These are phyloP conservation scores for Acanthaster planci DNA, from an alignment of 35 echinoderm and acorn worm species.

Conservation along the genomic window DNA sequence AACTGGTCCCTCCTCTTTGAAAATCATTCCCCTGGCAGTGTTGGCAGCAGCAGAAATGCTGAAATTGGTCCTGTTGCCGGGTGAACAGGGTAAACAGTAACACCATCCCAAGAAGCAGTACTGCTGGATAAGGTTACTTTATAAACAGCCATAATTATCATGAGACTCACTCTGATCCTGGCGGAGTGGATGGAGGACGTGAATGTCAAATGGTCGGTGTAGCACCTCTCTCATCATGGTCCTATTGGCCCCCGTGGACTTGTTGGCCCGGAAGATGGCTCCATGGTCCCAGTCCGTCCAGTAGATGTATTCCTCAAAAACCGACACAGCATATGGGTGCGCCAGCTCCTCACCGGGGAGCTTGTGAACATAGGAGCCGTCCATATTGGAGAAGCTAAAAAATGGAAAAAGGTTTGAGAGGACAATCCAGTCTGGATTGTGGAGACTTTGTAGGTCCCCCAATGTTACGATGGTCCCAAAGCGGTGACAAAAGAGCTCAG, in stretches of 20 bases:
- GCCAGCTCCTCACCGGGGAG: slow-evolving; percentile 32
- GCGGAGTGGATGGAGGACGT: slow-evolving; percentile 49
- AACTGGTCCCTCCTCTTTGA: too few relatives aligned
- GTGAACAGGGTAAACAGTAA: too few relatives aligned
- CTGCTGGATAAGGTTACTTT: neutral
- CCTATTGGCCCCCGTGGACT: slow-evolving; percentile 34
- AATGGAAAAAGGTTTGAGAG: neutral
- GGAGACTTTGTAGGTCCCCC: too few relatives aligned
- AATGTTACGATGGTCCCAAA: too few relatives aligned
- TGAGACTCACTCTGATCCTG: slow-evolving; percentile 32
- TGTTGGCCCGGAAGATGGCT: slow-evolving; percentile 61
- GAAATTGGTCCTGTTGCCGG: too few relatives aligned
- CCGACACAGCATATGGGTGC: slow-evolving; percentile 81
- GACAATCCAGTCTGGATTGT: too few relatives aligned
- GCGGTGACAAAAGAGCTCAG: too few relatives aligned
- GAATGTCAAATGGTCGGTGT: slow-evolving; percentile 58
- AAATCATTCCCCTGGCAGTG: too few relatives aligned
- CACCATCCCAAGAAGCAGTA: too few relatives aligned
- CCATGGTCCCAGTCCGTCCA: slow-evolving; percentile 83
- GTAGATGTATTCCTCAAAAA: slow-evolving; percentile 80
- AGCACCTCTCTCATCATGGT: slow-evolving; percentile 23
- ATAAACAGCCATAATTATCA: neutral
- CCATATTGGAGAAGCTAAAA: neutral
- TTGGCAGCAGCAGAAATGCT: too few relatives aligned
- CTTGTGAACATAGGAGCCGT: neutral